Evolutionary conservation across 1,140 invertebrate species (phyloP).

Genomic region (Lerema accius): DNA sequence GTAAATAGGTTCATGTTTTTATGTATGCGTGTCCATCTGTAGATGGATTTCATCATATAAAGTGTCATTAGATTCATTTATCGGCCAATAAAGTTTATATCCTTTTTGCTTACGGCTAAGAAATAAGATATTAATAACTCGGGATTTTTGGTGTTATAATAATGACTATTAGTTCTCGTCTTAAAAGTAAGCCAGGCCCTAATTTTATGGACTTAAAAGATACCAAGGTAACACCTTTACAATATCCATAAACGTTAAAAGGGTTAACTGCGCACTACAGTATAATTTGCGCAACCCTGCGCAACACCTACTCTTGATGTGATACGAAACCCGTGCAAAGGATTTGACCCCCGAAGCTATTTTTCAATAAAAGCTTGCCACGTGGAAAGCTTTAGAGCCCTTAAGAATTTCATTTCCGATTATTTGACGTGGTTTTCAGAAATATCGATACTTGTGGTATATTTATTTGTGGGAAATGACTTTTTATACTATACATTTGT

Average conservation of each 20-base stretch:
- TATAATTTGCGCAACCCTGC: background rate
- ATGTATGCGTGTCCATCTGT: no score
- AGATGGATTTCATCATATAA: no score
- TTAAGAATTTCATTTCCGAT: constrained; percentile 40
- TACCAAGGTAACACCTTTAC: background rate
- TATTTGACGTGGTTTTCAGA: constrained; percentile 25
- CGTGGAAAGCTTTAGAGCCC: constrained; percentile 7
- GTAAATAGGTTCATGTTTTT: no score
- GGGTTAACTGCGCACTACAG: constrained; percentile 1
- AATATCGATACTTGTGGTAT: constrained; percentile 3
- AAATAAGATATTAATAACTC: no score
- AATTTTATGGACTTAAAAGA: no score
- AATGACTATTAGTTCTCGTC: no score
- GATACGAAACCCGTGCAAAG: constrained; percentile 3
- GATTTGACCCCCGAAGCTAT: constrained; percentile 7
- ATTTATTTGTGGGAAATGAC: background rate
- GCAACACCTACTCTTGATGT: background rate
- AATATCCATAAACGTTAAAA: constrained; percentile 1
- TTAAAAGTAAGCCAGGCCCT: no score
- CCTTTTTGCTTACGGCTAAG: no score
- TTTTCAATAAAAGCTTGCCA: constrained; percentile 15
- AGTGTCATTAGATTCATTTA: no score
- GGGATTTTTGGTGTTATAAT: no score
- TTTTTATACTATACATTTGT: no score
- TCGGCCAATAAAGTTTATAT: no score